Evolutionary conservation across 2,888 invertebrate genomes (phyloP).

Genomic region (Drosophila gaucha): DNA sequence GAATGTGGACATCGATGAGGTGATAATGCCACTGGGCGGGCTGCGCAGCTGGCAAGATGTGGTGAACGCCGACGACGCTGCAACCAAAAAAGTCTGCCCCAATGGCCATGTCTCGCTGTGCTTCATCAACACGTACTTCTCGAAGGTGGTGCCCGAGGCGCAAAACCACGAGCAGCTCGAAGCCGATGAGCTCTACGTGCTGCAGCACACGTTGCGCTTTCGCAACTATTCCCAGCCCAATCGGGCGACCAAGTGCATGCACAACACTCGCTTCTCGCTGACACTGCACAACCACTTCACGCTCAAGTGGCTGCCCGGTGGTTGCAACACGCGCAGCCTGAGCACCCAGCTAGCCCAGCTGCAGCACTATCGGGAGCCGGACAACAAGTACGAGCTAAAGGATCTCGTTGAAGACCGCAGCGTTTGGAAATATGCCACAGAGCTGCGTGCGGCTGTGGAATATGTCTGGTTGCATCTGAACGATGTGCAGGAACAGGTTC

Average conservation of each 20-base stretch:
- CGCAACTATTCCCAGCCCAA: conserved; percentile 94
- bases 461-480: conserved; percentile 56
- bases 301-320: conserved; percentile 89
- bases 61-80: conserved; percentile 73
- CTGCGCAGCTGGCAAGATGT: conserved; percentile 84
- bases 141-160: conserved; percentile 86
- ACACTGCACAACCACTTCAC: conserved; percentile 96
- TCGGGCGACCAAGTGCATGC: conserved; percentile 95
- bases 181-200: conserved; percentile 89
- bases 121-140: conserved; percentile 94
- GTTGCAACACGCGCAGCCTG: conserved; percentile 35
- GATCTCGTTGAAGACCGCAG: conserved; percentile 60
- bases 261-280: conserved; percentile 93
- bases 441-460: conserved; percentile 50
- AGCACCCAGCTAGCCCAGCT: conserved; percentile 58
- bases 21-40: conserved; percentile 90
- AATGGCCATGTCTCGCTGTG: conserved; percentile 87
- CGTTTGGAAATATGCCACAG: conserved; percentile 52
- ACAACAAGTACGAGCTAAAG: conserved; percentile 24
- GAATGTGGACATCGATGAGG: conserved; percentile 94
- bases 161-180: conserved; percentile 58
- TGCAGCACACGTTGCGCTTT: conserved; percentile 93
- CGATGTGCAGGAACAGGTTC: conserved; percentile 32
- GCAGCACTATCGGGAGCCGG: conserved; percentile 70
- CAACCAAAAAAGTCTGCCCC: conserved; percentile 15